Base-by-base conservation (phyloP, 53 echinoderm and acorn worm genomes). In the Paracentrotus lividus region DNA sequence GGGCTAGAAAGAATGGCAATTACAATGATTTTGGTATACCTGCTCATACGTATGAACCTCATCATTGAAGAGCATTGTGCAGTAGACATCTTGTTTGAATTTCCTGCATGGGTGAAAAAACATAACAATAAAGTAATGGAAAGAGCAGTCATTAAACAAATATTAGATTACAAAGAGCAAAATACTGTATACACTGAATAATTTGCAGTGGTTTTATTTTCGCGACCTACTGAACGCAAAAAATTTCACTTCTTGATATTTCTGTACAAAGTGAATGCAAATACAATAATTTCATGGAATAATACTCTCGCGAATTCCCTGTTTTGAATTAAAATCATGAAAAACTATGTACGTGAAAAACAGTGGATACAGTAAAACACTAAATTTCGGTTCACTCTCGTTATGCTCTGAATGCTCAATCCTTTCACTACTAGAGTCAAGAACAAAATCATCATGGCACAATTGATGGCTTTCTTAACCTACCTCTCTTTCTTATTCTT, bases 31-130 rank as follows among this genome's bases (percentile, higher is more conserved):
- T 38, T 21, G 18, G 18, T 34, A 49, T 88, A 97, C 98, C 96
- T 98, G 98, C 23, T 98, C 98, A 93, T 98, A 98, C 16, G 98
- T 98, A 85, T 98, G 98, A 40, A 98, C 96, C 90, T 98, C 98
- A 96, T 98, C 98, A 94, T 98, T 98, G 65, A 98, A 98, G 38
- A 98, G 86, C 97, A 98, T 98, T 14, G 98, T 98, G 93, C 97
- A 97, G 94, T 96, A 98, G 32, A 91, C 94, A 58, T 97, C 98
- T 38, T 86, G 94, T 49, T 36, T 40, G n/a, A 29, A 84, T 24
- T 93, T 95, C 85, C 33, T 92, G 88, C 53, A 47, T 87, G 23
- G 24, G 20, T 85, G 29, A 84, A 34, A 18, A 45, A 84, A 84
- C 13, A 84, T 16, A 69, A 64, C 64, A 72, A 72, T 3, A n/a